Conservation (phyloP, 2,113 vertebrate species). For the Cyprinodon brontotheroides region DNA sequence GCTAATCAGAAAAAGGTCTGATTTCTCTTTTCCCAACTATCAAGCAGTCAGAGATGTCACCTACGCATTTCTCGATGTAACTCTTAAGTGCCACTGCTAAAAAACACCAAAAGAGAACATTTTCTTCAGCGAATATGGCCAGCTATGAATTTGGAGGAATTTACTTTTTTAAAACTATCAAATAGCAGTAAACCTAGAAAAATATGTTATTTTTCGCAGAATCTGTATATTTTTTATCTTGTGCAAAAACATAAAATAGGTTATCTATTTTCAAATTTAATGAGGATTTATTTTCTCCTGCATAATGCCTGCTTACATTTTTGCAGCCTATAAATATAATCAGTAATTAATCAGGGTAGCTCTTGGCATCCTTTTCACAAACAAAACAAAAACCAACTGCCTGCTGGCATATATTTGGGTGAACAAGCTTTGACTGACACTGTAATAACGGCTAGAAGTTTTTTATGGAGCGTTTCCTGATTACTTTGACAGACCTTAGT, state of each 20-base stretch:
- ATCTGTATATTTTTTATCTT: background rate
- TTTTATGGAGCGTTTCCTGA: conserved; percentile 24
- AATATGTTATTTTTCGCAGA: background rate
- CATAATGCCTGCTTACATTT: background rate
- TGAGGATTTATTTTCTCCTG: background rate
- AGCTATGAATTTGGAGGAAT: background rate
- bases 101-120: background rate
- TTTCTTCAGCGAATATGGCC: background rate
- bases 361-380: background rate
- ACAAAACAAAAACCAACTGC: background rate
- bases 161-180: background rate
- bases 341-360: conserved; percentile 2
- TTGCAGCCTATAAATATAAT: background rate
- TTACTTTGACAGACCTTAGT: background rate
- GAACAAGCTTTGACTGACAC: background rate
- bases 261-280: background rate
- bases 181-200: background rate
- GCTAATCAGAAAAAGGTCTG: background rate
- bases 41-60: background rate
- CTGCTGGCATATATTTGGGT: background rate
- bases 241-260: background rate
- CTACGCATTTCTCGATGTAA: background rate
- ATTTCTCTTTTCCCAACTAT: background rate
- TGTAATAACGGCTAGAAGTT: background rate
- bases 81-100: background rate